A percentile compares a stretch with the other conserved stretches of the same genome.
Conservation (phyloP, 2,113 vertebrate genomes). For the Hypocryptadius cinnamomeus region DNA sequence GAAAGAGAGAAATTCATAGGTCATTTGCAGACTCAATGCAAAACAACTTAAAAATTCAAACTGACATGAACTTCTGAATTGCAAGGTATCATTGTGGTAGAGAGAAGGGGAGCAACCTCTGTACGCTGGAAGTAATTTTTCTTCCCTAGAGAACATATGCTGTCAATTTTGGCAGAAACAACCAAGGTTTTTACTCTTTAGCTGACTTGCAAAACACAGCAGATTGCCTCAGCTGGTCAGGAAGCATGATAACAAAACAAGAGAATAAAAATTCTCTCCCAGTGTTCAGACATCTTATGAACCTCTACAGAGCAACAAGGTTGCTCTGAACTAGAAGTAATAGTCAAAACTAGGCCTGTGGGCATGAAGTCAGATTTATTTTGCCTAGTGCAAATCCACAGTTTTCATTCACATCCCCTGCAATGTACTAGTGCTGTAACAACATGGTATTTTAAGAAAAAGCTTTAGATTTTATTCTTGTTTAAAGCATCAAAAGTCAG, state of each 20-base stretch:
- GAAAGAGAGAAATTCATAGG: constrained; percentile 40
- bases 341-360: not conserved
- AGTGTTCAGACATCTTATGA: not conserved
- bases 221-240: not conserved
- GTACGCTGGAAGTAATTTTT: not conserved
- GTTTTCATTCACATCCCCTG: not conserved
- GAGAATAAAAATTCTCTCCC: not conserved
- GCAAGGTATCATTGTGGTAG: not conserved
- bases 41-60: not conserved
- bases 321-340: not conserved
- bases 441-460: not conserved
- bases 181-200: not conserved
- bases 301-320: not conserved
- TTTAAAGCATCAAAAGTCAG: not conserved
- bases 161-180: not conserved
- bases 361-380: not conserved
- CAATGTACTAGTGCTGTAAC: not conserved
- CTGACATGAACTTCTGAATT: not conserved
- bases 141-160: not conserved
- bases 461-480: not conserved
- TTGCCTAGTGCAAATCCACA: not conserved
- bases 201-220: not conserved
- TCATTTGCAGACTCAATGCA: not conserved
- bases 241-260: not conserved
- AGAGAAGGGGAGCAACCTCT: not conserved